These are phyloP conservation scores for Sanderia malayensis DNA, from an alignment of 30 jellyfish, hydroid and myxozoan species.

Conservation along the genomic window DNA sequence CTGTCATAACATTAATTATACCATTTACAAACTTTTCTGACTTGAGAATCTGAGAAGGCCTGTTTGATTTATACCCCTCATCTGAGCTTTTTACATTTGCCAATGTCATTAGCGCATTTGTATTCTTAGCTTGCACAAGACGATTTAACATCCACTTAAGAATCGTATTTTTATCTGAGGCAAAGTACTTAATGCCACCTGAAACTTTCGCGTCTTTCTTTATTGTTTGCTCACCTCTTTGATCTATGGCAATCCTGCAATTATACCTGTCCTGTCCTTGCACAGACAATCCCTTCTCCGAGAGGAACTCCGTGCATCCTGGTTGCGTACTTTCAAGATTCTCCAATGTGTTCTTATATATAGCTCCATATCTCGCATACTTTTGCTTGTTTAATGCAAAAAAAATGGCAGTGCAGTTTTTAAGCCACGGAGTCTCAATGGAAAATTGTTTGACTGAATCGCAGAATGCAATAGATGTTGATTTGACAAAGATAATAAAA, in stretches of 20 bases:
- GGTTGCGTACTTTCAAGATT: conserved; percentile 19
- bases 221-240: conserved; percentile 54
- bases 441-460: too few relatives aligned
- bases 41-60: conserved; percentile 15
- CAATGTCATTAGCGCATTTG: conserved; percentile 15
- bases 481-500: conserved; percentile 18
- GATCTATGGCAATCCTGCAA: conserved; percentile 49
- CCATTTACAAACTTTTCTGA: conserved; percentile 15
- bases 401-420: too few relatives aligned
- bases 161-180: conserved; percentile 23
- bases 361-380: conserved; percentile 39
- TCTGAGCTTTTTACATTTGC: conserved; percentile 21
- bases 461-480: too few relatives aligned
- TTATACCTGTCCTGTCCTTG: conserved; percentile 33
- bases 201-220: conserved; percentile 37
- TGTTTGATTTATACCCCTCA: conserved; percentile 1
- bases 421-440: too few relatives aligned
- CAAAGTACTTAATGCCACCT: conserved; percentile 53
- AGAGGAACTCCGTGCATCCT: conserved; percentile 4
- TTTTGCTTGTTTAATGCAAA: too few relatives aligned
- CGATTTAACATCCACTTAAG: conserved; percentile 52
- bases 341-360: conserved; percentile 13
- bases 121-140: conserved; percentile 30
- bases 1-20: conserved; percentile 10
- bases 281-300: conserved; percentile 13